Evolutionary conservation across 2,797 vertebrate species (phyloP).

Genomic region (Hozukius guyotensis): DNA sequence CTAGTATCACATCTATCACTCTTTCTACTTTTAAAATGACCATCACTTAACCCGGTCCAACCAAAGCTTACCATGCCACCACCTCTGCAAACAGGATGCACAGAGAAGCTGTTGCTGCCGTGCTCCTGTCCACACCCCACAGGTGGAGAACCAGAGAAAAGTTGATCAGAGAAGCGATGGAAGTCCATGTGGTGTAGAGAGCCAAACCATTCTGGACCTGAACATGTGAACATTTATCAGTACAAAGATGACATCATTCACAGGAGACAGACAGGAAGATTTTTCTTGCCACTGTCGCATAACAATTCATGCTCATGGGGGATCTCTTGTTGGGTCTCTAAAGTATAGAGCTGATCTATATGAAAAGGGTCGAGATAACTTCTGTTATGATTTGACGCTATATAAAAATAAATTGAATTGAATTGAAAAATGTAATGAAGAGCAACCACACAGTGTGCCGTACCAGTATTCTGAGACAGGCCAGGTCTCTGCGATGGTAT

Average conservation of each 20-base stretch:
- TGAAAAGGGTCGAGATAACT: too few species aligned
- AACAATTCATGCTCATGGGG: too few species aligned
- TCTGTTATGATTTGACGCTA: too few species aligned
- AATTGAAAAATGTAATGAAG: not conserved
- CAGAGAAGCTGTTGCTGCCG: conserved; percentile 76
- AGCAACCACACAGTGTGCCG: not conserved
- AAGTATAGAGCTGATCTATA: too few species aligned
- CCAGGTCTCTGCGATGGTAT: conserved; percentile 68
- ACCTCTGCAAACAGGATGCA: conserved; percentile 78
- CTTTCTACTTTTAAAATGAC: not conserved
- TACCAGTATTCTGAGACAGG: conserved; percentile 68
- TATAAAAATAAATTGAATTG: too few species aligned
- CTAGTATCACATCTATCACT: not conserved
- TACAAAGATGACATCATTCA: not conserved
- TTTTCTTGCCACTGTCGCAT: too few species aligned
- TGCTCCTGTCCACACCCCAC: conserved; percentile 70
- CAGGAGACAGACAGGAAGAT: not conserved
- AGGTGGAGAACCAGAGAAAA: conserved; percentile 83
- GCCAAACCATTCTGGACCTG: conserved; percentile 90
- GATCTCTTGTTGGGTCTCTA: too few species aligned
- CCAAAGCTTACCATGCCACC: conserved; percentile 69
- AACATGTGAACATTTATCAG: accelerated
- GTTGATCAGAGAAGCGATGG: conserved; percentile 87
- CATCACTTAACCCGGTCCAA: not conserved
- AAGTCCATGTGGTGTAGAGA: conserved; percentile 86